These are phyloP conservation scores for Scomber colias DNA, from an alignment of 2,113 vertebrate species.

Conservation along the genomic window DNA sequence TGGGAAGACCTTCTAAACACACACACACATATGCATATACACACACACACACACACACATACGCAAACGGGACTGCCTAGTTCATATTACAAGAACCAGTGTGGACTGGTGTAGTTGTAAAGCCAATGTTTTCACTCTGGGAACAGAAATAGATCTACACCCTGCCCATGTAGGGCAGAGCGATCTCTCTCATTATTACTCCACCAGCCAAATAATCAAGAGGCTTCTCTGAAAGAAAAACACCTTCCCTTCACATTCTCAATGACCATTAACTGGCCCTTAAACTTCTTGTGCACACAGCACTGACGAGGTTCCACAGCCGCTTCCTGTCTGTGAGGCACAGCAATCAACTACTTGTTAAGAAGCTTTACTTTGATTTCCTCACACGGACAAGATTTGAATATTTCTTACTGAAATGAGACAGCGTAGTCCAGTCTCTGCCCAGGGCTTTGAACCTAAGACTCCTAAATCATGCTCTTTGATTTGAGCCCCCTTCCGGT, in stretches of 20 bases:
- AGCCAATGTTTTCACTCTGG: conserved; percentile 64
- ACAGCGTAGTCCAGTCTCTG: conserved; percentile 79
- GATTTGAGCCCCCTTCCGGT: conserved; percentile 80
- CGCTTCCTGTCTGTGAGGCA: conserved; percentile 74
- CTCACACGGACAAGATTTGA: conserved; percentile 82
- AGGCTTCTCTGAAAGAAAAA: conserved; percentile 50
- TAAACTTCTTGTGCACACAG: conserved; percentile 72
- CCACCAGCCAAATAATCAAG: conserved; percentile 71
- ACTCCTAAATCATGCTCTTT: conserved; percentile 86
- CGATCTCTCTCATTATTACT: conserved; percentile 77
- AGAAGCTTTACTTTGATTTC: conserved; percentile 82
- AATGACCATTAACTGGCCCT: conserved; percentile 80
- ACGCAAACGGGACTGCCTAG: conserved; percentile 44
- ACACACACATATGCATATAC: conserved; percentile 54
- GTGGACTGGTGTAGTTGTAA: conserved; percentile 30
- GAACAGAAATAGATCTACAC: conserved; percentile 67
- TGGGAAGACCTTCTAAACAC: conserved; percentile 66
- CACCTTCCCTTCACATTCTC: conserved; percentile 60
- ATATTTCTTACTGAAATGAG: conserved; percentile 86
- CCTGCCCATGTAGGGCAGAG: conserved; percentile 57
- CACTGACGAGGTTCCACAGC: conserved; percentile 58
- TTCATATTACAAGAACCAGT: conserved; percentile 54
- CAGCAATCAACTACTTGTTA: conserved; percentile 81
- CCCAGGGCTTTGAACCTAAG: conserved; percentile 83
- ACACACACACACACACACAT: conserved; percentile 46